Evolutionary conservation across 2,797 vertebrate genomes (phyloP), one percentile per base, ranked within the genome.

Genomic region (Lepilemur ruficaudatus): DNA sequence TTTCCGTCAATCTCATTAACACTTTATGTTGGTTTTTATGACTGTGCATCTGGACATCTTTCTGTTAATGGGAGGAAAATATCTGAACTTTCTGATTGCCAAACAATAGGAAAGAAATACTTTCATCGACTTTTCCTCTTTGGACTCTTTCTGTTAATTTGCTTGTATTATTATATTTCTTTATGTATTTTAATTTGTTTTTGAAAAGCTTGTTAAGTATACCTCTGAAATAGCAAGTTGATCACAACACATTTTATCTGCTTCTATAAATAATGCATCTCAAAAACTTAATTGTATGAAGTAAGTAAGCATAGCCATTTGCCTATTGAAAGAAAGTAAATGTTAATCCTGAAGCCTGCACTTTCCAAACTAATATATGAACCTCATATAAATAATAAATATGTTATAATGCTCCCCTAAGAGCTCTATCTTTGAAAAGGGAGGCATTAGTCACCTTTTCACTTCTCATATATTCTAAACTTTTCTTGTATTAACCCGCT

Each of bases 1-100:
- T 8, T 38, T 28, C 91, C 35, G 46, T 93, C 46, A 78, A 43
- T 84, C 80, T 92, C 59, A 61, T 78, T 92, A 93, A 76, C 70
- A 59, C 57, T 90, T 89, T 79, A 76, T 69, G 28, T 81, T 75
- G 25, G 1, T 25, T 93, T 96, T 95, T 89, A 89, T 80, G 57
- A 43, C 20, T 75, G 10, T 79, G 48, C 32, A 76, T 94, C 55
- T 92, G 80, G 79, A 67, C 5, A 76, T 35, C 46, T 91, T 92
- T 94, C n/a, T 76, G 30, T 76, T 75, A 90, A 83, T 59, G 28
- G 38, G 14, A 94, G 91, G 30, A 22, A 95, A 86, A 86, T 89
- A 94, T 48, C 57, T 86, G 38, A 83, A 83, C 52, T 69, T 85
- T 28, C n/a, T 87, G 14, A 72, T 72, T 84, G 28, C 13, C 65